A percentile compares a stretch with the other conserved stretches of the same genome.
phyloP scores from a whole-genome alignment of 2,797 vertebrate genomes.

The Enteromius anoplus region DNA sequence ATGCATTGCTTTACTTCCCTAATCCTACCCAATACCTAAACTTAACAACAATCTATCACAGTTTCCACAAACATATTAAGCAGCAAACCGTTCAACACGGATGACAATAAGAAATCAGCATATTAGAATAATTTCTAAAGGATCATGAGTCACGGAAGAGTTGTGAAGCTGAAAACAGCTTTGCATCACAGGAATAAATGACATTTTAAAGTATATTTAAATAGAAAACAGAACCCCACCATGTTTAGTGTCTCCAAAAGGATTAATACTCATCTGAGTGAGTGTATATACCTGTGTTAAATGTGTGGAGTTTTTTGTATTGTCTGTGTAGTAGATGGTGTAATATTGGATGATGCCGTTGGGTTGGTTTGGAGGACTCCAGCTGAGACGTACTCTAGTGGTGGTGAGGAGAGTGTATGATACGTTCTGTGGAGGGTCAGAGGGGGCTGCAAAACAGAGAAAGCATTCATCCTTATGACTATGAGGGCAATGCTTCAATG shows the following conservation, averaged over 20 bases:
- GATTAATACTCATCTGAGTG: constrained; percentile 11
- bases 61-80: neutral
- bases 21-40: too few species aligned
- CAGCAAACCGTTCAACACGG: neutral
- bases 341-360: constrained; percentile 90
- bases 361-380: constrained; percentile 86
- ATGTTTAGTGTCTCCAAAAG: neutral
- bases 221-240: neutral
- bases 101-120: neutral
- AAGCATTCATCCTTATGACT: neutral
- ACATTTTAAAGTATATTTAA: neutral
- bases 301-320: constrained; percentile 66
- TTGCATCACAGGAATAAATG: neutral
- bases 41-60: neutral
- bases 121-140: neutral
- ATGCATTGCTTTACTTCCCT: too few species aligned
- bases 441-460: constrained; percentile 80
- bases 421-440: constrained; percentile 87
- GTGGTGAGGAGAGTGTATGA: constrained; percentile 78
- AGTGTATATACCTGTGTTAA: constrained; percentile 77
- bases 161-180: neutral
- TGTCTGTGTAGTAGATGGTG: constrained; percentile 85
- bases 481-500: neutral
- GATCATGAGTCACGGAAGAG: neutral
- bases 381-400: constrained; percentile 83